phyloP scores from a whole-genome alignment of 2,113 vertebrate species.

The Antigone vipio region DNA sequence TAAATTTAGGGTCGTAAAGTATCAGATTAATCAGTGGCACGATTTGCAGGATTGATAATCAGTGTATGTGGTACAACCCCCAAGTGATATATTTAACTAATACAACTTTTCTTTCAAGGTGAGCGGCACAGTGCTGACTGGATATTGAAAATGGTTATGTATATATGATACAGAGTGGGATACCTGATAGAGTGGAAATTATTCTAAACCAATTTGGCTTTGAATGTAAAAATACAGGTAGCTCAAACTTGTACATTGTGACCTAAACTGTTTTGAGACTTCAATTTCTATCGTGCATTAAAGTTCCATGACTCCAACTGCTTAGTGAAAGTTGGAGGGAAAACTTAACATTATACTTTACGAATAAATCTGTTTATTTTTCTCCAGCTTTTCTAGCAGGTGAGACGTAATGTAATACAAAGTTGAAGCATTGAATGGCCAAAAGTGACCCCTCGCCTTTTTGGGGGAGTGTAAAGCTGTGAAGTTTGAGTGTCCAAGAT shows the following conservation, averaged over 20 bases:
- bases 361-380: not conserved
- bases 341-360: not conserved
- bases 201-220: not conserved
- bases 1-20: not conserved
- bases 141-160: fast-evolving
- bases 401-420: not conserved
- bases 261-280: not conserved
- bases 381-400: not conserved
- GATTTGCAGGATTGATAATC: not conserved
- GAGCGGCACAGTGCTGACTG: not conserved
- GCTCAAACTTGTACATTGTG: not conserved
- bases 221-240: not conserved
- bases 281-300: not conserved
- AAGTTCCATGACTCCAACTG: not conserved
- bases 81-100: not conserved
- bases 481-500: not conserved
- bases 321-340: not conserved
- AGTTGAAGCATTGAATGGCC: not conserved
- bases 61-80: not conserved
- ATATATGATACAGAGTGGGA: not conserved
- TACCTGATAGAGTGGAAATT: not conserved
- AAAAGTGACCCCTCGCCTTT: not conserved
- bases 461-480: not conserved
- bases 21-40: not conserved
- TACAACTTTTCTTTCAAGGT: not conserved